phyloP scores from a whole-genome alignment of 2,797 vertebrate genomes.

The Gorsachius magnificus region DNA sequence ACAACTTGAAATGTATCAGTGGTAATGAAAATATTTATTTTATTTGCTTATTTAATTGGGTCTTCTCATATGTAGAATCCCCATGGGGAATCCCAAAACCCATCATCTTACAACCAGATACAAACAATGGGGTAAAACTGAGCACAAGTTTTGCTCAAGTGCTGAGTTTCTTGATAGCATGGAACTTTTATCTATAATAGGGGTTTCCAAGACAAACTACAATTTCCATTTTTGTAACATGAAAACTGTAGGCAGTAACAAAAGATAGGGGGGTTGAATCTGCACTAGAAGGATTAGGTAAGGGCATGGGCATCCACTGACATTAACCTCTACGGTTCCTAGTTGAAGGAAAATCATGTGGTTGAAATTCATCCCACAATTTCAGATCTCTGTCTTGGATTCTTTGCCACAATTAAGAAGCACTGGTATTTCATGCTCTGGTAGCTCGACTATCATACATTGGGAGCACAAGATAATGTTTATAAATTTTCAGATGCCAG shows the following conservation, averaged over 20 bases:
- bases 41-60: not conserved
- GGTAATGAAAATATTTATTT: not conserved
- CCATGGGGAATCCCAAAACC: too few species aligned
- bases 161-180: fast-evolving
- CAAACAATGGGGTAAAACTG: not conserved
- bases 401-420: not conserved
- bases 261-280: fast-evolving
- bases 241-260: not conserved
- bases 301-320: not conserved
- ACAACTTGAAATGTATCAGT: not conserved
- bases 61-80: not conserved
- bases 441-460: not conserved
- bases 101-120: fast-evolving
- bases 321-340: fast-evolving
- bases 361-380: not conserved
- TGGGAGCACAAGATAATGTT: not conserved
- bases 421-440: not conserved
- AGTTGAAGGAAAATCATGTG: not conserved
- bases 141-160: not conserved
- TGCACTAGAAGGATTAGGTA: not conserved
- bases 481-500: not conserved
- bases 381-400: not conserved
- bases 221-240: not conserved
- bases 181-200: fast-evolving
- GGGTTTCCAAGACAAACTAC: not conserved